Evolutionary conservation across 2,113 vertebrate genomes (phyloP), one percentile per base, ranked within the genome.

Genomic region (Scomber scombrus): DNA sequence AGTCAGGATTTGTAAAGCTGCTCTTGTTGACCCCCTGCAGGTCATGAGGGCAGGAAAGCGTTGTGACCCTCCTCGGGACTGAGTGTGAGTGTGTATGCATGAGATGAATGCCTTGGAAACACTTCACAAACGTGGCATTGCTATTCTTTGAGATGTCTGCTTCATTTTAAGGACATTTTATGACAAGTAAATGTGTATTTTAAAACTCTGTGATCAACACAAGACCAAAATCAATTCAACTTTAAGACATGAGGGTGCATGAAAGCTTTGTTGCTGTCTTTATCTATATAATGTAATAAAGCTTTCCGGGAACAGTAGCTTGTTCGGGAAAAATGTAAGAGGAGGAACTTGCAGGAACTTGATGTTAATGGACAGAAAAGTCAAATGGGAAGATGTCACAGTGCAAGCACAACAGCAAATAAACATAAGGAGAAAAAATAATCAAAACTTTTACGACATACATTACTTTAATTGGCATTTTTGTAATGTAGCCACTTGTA

Each of bases 1-100:
- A 91, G 91, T 92, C 80, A 5, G 88, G 88, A 89, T 92, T 91
- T 91, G 86, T 88, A 81, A 85, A 89, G 82, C 91, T 60, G 87
- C 85, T 89, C 87, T 92, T 67, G 76, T 92, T 91, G 89, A 92
- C 88, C 90, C 88, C 92, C 86, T n/a, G 73, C 79, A 73, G 88
- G 88, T 90, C 90, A 75, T 0, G 11, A 71, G 87, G 85, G 77
- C 80, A 86, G 70, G 63, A 18, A 80, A 81, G 84, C 54, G 14
- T 51, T 52, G 5, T 60, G 78, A 85, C 85, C 75, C 82, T 74
- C 80, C 51, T 43, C 60, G n/a, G 75, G 75, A 75, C 49, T 19
- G 46, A 23, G 34, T 2, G 5, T 9, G 15, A 56, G 77, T 67
- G 64, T 47, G 57, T 0, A 63, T 40, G 21, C 57, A 3, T 65